Evolutionary conservation across 1,140 invertebrate species (phyloP), one percentile per base, ranked within the genome.

Genomic region (Arctopsyche grandis): DNA sequence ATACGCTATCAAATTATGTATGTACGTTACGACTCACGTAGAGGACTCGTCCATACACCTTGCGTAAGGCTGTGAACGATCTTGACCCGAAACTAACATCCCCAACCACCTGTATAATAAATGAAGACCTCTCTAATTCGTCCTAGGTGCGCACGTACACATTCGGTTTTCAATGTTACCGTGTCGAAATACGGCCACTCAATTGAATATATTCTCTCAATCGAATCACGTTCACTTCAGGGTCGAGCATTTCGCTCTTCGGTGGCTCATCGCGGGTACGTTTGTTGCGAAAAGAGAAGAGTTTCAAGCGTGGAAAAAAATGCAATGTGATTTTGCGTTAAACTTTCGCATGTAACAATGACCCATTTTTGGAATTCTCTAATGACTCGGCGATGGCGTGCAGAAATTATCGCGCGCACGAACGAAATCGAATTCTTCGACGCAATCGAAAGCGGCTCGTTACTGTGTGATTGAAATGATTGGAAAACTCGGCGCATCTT

Each of bases 391-490:
- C 16, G 48, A 52, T 60, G 21, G 21, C 58, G 58, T 60, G 58
- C 58, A 22, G 21, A 60, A 52, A 52, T 52, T 16, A 52, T 16
- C 48, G 14, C 21, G 58, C 58, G 58, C 21, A 22, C 58, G 21
- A 60, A 60, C 58, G 58, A 60, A 60, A 60, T 22, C 58, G 58
- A 60, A 60, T 60, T 60, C 58, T 60, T 60, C 58, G 48, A 52
- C 48, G 58, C 58, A 22, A 60, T 60, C 58, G 58, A 60, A 60
- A 60, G 58, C 58, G 58, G 21, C n/a, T 52, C 48, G 10, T 52
- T 52, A 52, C 10, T 52, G 29, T 7, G n/a, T n/a, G n/a, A n/a
- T n/a, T n/a, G n/a, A n/a, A n/a, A n/a, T n/a, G 29, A 38, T 38
- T 38, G 29, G 7, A 38, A 38, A 38, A 38, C 29, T 38, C 29